Evolutionary conservation across 2,797 vertebrate genomes (phyloP).

Genomic region (Galago senegalensis): DNA sequence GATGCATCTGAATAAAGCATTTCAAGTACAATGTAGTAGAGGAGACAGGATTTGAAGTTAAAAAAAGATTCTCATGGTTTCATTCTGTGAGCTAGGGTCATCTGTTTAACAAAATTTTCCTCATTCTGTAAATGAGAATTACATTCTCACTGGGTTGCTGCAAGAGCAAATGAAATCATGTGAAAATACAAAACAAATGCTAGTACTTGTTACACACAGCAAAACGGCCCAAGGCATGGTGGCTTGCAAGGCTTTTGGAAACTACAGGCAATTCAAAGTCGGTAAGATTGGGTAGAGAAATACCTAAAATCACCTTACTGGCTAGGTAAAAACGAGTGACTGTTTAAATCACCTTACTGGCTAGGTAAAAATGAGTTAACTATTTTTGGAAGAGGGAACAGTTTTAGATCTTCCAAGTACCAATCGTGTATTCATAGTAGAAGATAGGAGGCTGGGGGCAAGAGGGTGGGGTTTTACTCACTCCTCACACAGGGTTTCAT

Average conservation of each 20-base stretch:
- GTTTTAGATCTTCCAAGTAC: slow-evolving; percentile 30
- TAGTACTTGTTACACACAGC: neutral
- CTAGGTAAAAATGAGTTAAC: neutral
- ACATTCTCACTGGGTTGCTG: neutral
- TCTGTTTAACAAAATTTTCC: neutral
- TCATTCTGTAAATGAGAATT: slow-evolving; percentile 34
- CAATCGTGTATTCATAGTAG: slow-evolving; percentile 7
- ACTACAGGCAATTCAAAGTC: neutral
- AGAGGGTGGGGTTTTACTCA: neutral
- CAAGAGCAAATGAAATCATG: neutral
- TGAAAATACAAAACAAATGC: neutral
- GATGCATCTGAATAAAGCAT: neutral
- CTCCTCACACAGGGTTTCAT: neutral
- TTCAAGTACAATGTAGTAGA: neutral
- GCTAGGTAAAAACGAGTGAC: neutral
- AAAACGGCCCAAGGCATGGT: neutral
- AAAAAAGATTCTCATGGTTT: neutral
- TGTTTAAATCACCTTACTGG: neutral
- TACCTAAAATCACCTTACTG: neutral
- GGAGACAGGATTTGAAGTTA: neutral
- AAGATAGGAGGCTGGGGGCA: neutral
- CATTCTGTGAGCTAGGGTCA: neutral
- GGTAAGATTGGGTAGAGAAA: neutral
- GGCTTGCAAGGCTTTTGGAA: neutral
- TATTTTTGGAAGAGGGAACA: neutral